Evolutionary conservation across 35 echinoderm and acorn worm species (phyloP), one percentile per base, ranked within the genome.

Genomic region (Strongylocentrotus purpuratus): DNA sequence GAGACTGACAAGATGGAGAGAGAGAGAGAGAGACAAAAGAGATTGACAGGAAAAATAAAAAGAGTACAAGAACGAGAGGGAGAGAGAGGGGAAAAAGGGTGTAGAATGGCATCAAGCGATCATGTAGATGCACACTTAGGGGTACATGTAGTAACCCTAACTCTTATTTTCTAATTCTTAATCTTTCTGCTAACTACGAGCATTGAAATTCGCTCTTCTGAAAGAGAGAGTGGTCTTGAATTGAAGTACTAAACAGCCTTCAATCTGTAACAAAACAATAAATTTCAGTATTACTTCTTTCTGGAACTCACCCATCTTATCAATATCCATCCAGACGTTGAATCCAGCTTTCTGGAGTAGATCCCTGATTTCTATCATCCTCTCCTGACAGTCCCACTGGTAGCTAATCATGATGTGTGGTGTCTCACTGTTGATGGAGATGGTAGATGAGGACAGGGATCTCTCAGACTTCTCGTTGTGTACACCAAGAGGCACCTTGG

Each of bases 291-390:
- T 59, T 15, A n/a, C 7, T 78, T 87, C 33, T 12, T 32, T 7
- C 48, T 50, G 20, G 31, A 12, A 61, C 97, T 89, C 78, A 99
- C 98, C 98, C 91, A 99, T 97, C 86, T 96, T 96, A 33, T 99
- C 98, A 45, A 99, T 92, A 94, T 99, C 98, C 96, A 99, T 99
- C 98, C 98, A 99, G 11, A 99, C 96, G 52, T 96, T 97, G 92
- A 96, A 99, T 5, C 97, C 97, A 46, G 95, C 95, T 10, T 60
- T 85, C 7, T 86, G 85, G 33, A 99, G 94, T 20, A 86, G 65
- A 50, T 99, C 97, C 46, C 96, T 98, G 50, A 99, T 22, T 46
- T 65, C 61, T 33, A 98, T 94, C 94, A 99, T 97, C 45, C 96
- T 94, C 33, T 96, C 85, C 90, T 99, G 98, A 14, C 96, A 91